These are phyloP conservation scores for Scaptomyza hsui DNA, from an alignment of 1,140 invertebrate genomes.

Conservation along the genomic window DNA sequence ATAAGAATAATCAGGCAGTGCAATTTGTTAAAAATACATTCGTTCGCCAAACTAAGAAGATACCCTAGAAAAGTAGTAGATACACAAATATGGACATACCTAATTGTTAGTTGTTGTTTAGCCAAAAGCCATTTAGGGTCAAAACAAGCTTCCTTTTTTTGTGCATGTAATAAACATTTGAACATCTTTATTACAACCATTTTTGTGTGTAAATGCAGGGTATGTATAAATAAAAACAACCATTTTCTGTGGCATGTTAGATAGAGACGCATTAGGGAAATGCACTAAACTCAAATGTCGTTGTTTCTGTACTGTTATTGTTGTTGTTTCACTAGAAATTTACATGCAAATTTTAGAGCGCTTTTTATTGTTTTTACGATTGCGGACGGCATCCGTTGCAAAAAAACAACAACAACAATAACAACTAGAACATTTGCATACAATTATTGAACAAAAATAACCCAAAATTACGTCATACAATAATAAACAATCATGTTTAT, in stretches of 20 bases:
- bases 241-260: conserved; percentile 43
- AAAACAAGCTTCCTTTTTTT: not conserved
- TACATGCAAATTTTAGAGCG: conserved; percentile 63
- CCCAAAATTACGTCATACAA: conserved; percentile 22
- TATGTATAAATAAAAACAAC: conserved; percentile 17
- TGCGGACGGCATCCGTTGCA: conserved; percentile 42
- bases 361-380: conserved; percentile 63
- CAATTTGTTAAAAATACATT: conserved; percentile 39
- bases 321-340: conserved; percentile 46
- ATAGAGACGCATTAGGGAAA: conserved; percentile 61
- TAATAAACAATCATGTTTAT: not conserved
- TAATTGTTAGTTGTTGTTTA: not conserved
- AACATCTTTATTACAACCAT: conserved; percentile 12
- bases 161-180: not conserved
- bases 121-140: not conserved
- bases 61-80: not conserved
- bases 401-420: conserved; percentile 29
- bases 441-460: conserved; percentile 41
- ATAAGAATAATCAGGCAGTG: conserved; percentile 12
- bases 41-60: not conserved
- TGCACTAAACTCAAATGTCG: conserved; percentile 40
- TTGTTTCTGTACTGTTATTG: conserved; percentile 13
- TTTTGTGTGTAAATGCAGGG: conserved; percentile 3
- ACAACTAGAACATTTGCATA: conserved; percentile 41
- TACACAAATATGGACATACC: not conserved